A percentile compares a stretch with the other conserved stretches of the same genome.
These are phyloP conservation scores for Plagodis dolabraria DNA, from an alignment of 2,888 invertebrate genomes.

Conservation along the genomic window DNA sequence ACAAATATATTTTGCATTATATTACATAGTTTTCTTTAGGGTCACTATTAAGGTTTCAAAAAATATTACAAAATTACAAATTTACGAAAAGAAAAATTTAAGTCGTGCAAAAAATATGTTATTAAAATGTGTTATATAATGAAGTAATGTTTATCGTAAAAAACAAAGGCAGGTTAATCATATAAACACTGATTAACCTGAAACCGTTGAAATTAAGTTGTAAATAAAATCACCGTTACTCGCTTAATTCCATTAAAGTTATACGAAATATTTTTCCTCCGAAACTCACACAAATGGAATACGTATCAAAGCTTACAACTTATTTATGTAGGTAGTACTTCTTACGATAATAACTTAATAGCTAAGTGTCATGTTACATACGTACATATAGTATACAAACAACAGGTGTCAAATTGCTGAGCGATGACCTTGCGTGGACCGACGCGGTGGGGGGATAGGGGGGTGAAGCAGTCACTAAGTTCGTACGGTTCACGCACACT, in stretches of 20 bases:
- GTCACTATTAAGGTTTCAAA: no score
- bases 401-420: conserved; percentile 76
- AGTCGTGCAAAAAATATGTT: no score
- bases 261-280: not conserved
- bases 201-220: no score
- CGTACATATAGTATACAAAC: conserved; percentile 63
- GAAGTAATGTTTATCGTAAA: no score
- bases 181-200: no score
- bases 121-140: no score
- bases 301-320: not conserved
- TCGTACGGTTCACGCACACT: conserved; percentile 66
- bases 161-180: no score
- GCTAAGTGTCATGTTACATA: conserved; percentile 58
- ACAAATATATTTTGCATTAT: no score
- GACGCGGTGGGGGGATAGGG: conserved; percentile 51
- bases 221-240: no score
- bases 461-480: conserved; percentile 53
- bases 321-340: conserved; percentile 4
- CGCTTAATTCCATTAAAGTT: not conserved
- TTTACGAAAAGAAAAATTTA: no score
- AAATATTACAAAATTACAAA: no score
- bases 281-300: not conserved
- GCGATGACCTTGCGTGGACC: conserved; percentile 69
- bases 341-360: conserved; percentile 28
- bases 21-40: no score